These are phyloP conservation scores for Vulpes ferrilata DNA, from an alignment of 2,113 vertebrate genomes.

Conservation along the genomic window DNA sequence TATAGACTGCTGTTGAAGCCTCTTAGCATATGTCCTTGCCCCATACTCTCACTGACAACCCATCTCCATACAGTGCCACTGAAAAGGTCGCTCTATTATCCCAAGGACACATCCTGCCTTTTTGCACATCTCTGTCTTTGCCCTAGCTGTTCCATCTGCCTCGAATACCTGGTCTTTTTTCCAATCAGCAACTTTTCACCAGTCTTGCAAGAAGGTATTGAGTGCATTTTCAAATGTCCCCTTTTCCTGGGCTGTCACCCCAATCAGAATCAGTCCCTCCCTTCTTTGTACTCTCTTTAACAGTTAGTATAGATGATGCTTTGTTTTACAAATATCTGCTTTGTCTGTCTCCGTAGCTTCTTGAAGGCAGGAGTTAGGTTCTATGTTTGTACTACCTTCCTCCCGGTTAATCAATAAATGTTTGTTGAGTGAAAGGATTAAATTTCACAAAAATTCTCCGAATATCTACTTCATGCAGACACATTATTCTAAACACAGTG, in stretches of 20 bases:
- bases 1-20: not conserved
- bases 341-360: not conserved
- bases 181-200: not conserved
- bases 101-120: not conserved
- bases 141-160: not conserved
- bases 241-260: not conserved
- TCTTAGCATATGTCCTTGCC: not conserved
- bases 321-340: constrained; percentile 5
- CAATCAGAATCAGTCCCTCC: not conserved
- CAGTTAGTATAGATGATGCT: not conserved
- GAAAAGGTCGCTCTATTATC: not conserved
- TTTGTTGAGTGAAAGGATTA: constrained; percentile 36
- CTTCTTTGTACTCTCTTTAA: not conserved
- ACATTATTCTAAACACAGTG: constrained; percentile 26
- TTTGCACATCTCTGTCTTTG: not conserved
- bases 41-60: not conserved
- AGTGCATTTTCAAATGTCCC: not conserved
- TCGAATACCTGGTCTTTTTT: not conserved
- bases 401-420: constrained; percentile 15
- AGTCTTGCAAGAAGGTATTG: not conserved
- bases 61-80: not conserved
- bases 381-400: not conserved
- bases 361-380: constrained; percentile 27
- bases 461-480: constrained; percentile 11
- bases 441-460: constrained; percentile 22